Evolutionary conservation across 1,140 invertebrate genomes (phyloP), one percentile per base, ranked within the genome.

Genomic region (Drosophila aff.): DNA sequence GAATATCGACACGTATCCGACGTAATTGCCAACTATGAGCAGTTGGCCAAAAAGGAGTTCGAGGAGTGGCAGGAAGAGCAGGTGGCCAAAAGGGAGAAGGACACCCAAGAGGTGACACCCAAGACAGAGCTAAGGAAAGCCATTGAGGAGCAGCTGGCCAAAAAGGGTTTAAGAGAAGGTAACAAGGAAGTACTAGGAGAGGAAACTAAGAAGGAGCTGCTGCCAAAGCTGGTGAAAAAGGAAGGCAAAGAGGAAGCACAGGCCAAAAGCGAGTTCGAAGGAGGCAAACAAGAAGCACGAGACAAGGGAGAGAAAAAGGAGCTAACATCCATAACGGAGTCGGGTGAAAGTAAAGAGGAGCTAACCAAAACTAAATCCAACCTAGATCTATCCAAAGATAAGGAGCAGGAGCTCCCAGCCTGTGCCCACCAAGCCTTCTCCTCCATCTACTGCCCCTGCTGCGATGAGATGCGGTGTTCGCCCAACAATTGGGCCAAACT

Each of bases 21-120:
- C 62, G 87, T 87, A 47, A 87, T 91, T 76, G 87, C 87, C 65
- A 91, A 86, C 83, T 91, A 87, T 41, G 87, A 91, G 66, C 87
- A 91, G 59, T 79, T 87, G 76, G 74, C 83, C 41, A 76, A 78
- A 33, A 65, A 60, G 52, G 75, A 78, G 46, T 62, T 47, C 26
- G 57, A 52, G 18, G 49, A 62, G 61, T 63, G 62, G 57, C 58
- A 69, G 52, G 76, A 76, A 67, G 68, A 83, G 62, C 69, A 75
- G 50, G 52, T 77, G 50, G 57, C 47, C 7, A 62, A 52, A 5
- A 47, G 26, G n/a, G 44, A 78, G 28, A 28, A 41, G 28, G 23
- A 60, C 21, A 28, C 55, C 11, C 16, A 40, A 13, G 52, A 44
- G 18, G 33, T n/a, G 7, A 28, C 21, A 44, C 15, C 63, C 10